Evolutionary conservation across 2,797 vertebrate species (phyloP).

Genomic region (Syngnathus acus): DNA sequence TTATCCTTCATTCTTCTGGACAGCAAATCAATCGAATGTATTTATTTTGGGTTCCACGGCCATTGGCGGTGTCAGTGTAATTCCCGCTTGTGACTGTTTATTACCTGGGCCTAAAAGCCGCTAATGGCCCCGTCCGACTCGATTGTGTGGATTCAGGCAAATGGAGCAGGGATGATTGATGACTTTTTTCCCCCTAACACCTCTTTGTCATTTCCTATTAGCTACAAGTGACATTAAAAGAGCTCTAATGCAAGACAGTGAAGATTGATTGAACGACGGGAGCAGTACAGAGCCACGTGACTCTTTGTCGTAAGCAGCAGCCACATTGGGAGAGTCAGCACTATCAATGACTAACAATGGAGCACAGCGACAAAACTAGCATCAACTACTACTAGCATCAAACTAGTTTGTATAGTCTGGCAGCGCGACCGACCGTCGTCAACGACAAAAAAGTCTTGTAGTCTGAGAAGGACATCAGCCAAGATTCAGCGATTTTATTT

Average conservation of each 20-base stretch:
- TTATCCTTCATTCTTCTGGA: slow-evolving; percentile 20
- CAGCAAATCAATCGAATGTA: slow-evolving; percentile 39
- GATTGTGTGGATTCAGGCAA: slow-evolving; percentile 8
- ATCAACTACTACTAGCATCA: too few species aligned
- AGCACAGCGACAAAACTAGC: too few species aligned
- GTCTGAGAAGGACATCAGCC: too few species aligned
- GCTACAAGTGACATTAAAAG: background rate
- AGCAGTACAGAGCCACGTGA: background rate
- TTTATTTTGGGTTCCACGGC: slow-evolving; percentile 42
- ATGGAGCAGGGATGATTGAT: slow-evolving; percentile 40
- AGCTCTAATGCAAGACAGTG: background rate
- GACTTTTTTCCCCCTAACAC: slow-evolving; percentile 7
- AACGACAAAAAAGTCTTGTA: too few species aligned
- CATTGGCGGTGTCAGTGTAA: slow-evolving; percentile 8
- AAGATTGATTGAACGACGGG: too few species aligned
- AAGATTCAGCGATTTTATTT: too few species aligned
- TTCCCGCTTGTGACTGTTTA: slow-evolving; percentile 35
- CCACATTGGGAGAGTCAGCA: too few species aligned
- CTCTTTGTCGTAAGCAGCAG: too few species aligned
- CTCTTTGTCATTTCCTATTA: background rate
- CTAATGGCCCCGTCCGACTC: slow-evolving; percentile 33
- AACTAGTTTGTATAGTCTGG: too few species aligned
- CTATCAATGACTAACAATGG: too few species aligned
- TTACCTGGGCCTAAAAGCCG: slow-evolving; percentile 35
- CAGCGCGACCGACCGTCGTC: too few species aligned